These are phyloP conservation scores for Dorcus hopei DNA, from an alignment of 2,888 invertebrate genomes.

Conservation along the genomic window DNA sequence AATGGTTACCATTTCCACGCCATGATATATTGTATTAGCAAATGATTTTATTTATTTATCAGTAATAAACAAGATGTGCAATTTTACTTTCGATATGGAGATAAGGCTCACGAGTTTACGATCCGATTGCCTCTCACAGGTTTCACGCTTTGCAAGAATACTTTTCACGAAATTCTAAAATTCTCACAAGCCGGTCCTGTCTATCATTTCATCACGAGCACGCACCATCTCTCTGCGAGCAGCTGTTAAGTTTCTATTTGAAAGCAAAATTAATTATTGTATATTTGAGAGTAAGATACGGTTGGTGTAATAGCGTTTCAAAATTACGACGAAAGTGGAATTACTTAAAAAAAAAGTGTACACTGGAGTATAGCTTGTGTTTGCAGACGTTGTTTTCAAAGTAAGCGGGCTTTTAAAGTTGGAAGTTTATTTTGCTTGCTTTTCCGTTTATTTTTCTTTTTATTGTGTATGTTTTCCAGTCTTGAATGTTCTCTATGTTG, in stretches of 20 bases:
- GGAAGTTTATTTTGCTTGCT: constrained; percentile 14
- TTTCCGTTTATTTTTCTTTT: constrained; percentile 12
- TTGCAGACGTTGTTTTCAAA: constrained; percentile 9
- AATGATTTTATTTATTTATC: constrained; percentile 8
- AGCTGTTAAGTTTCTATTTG: constrained; percentile 23
- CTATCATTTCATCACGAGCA: too few species aligned
- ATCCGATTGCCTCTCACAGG: too few species aligned
- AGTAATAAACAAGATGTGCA: neutral
- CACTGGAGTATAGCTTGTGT: neutral
- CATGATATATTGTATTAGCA: neutral
- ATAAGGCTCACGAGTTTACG: too few species aligned
- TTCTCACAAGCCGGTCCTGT: too few species aligned
- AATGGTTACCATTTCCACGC: too few species aligned
- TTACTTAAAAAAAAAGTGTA: neutral
- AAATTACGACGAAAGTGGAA: too few species aligned
- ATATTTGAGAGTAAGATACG: too few species aligned
- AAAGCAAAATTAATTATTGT: constrained; percentile 22
- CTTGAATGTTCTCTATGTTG: constrained; percentile 31
- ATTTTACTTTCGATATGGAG: too few species aligned
- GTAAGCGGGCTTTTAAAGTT: neutral
- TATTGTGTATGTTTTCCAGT: constrained; percentile 33
- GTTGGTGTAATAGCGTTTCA: too few species aligned
- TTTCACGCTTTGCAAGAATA: too few species aligned
- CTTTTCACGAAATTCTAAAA: too few species aligned
- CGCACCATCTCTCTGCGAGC: neutral